Base-by-base conservation (phyloP, 2,888 invertebrate species). In the Idaea biselata region DNA sequence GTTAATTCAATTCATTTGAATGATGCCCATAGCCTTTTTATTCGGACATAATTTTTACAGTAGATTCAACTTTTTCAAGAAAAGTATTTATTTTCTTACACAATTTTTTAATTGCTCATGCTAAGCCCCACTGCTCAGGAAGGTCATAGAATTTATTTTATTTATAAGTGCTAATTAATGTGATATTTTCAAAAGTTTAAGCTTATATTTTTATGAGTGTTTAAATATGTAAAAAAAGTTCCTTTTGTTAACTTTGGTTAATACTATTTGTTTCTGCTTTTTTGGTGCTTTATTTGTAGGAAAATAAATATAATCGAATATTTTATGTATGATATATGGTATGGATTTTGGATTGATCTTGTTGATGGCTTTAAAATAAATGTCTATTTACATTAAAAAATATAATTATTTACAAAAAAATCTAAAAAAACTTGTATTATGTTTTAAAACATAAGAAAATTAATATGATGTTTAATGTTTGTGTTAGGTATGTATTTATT, bases 61-160 rank as follows among this genome's bases (percentile, higher is more conserved):
- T n/a, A n/a, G n/a, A n/a, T n/a, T n/a, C n/a, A n/a, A n/a, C n/a
- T n/a, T n/a, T n/a, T n/a, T n/a, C n/a, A n/a, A n/a, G n/a, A n/a
- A n/a, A n/a, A n/a, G n/a, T n/a, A n/a, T n/a, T n/a, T n/a, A n/a
- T n/a, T n/a, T n/a, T n/a, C n/a, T n/a, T n/a, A n/a, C n/a, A n/a
- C 25, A 25, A 3, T 25, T 25, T 25, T 25, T 25, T 25, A 44
- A 44, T 44, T 44, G 44, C 44, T 44, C 74, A 73, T 14, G 17
- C 16, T 16, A 17, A 16, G 17, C 16, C 55, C n/a, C 7, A 55
- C 7, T 17, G 55, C 16, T 55, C 55, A 17, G 16, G 16, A 55
- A 17, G 16, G 55, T 16, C 16, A 55, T 17, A 55, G 16, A 55
- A 55, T 17, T 55, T 55, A 55, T 11, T 55, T 55, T 17, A 18